These are phyloP conservation scores for Podarcis cretensis DNA, from an alignment of 2,113 vertebrate species.

Conservation along the genomic window DNA sequence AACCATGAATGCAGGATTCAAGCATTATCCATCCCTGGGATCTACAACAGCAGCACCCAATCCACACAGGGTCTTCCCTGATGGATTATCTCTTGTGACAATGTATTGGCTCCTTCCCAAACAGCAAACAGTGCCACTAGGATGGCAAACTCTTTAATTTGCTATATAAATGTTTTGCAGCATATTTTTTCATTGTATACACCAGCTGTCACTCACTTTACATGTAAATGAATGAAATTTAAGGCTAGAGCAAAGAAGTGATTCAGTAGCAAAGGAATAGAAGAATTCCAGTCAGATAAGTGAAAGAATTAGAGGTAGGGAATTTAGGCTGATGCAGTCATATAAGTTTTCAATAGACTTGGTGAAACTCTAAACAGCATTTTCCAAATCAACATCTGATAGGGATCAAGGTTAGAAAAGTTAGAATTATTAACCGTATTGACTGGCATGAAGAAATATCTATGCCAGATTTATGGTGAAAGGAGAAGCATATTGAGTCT, in stretches of 20 bases:
- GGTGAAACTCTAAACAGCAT: neutral
- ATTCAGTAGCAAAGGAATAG: constrained; percentile 44
- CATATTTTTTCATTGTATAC: neutral
- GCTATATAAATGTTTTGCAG: neutral
- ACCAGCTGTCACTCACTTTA: neutral
- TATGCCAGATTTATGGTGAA: neutral
- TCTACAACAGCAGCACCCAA: neutral
- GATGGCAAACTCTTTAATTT: neutral
- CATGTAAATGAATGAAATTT: neutral
- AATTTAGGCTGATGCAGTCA: neutral
- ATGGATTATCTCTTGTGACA: neutral
- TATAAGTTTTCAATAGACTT: neutral
- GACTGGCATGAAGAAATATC: neutral
- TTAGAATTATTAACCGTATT: neutral
- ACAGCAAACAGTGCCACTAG: neutral
- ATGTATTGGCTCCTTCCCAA: neutral
- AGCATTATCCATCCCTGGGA: neutral
- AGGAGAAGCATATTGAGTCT: neutral
- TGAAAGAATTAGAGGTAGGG: neutral
- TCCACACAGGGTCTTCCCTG: neutral
- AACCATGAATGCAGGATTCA: neutral
- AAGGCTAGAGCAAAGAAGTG: constrained; percentile 50
- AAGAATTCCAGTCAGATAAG: constrained; percentile 57
- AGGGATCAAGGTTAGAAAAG: neutral
- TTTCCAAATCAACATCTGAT: neutral